Evolutionary conservation across 2,797 vertebrate species (phyloP).

Genomic region (Meriones psammophilus): DNA sequence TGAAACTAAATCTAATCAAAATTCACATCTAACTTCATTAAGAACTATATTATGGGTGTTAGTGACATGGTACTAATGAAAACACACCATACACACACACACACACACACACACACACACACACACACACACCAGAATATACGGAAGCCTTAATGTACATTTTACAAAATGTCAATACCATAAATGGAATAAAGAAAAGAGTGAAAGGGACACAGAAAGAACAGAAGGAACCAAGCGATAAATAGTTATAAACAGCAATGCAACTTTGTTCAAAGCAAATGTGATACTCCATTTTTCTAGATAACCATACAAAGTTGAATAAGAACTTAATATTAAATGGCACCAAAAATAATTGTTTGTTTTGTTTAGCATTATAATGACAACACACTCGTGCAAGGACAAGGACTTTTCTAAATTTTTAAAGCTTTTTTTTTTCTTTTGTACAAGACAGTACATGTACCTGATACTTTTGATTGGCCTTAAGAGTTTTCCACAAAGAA

Average conservation of each 20-base stretch:
- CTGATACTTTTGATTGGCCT: not conserved
- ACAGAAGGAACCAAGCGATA: not conserved
- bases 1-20: not conserved
- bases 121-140: not conserved
- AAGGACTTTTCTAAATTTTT: not conserved
- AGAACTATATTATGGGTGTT: not conserved
- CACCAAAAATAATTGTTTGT: not conserved
- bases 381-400: not conserved
- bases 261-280: not conserved
- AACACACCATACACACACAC: not conserved
- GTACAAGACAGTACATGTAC: not conserved
- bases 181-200: not conserved
- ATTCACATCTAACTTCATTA: conserved; percentile 22
- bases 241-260: not conserved
- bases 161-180: not conserved
- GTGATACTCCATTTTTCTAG: not conserved
- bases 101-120: not conserved
- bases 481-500: not conserved
- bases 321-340: not conserved
- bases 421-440: not conserved
- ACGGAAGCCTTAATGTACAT: not conserved
- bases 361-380: not conserved
- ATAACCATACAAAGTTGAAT: conserved; percentile 13
- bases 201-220: not conserved
- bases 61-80: not conserved